Conservation (phyloP, 1,140 invertebrate genomes). For the Tetraneura akinire region DNA sequence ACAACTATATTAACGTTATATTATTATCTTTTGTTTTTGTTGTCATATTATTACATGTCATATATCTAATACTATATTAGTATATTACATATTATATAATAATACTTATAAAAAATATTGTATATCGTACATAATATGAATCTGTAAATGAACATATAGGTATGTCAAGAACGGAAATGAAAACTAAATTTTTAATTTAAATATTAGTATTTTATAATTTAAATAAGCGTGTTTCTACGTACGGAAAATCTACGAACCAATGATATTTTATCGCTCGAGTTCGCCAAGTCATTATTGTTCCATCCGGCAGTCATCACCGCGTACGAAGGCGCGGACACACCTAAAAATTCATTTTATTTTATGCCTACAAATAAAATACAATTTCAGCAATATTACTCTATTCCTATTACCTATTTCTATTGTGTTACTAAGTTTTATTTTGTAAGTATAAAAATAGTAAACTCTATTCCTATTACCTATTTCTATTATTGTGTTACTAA, state of each 20-base stretch:
- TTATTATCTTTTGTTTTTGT: no score
- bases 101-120: no score
- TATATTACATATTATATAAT: no score
- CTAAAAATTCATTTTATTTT: slow-evolving; percentile 6
- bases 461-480: no score
- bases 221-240: neutral
- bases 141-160: no score
- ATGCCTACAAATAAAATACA: slow-evolving; percentile 24
- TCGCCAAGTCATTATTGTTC: slow-evolving; percentile 15
- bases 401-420: no score
- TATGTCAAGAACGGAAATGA: neutral
- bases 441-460: no score
- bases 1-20: no score
- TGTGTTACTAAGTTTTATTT: no score
- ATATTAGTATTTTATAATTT: neutral
- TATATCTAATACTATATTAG: no score
- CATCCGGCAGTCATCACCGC: neutral
- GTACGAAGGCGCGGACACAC: neutral
- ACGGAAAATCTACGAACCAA: neutral
- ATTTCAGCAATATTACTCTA: slow-evolving; percentile 16
- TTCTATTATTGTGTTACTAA: neutral
- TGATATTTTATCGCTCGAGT: slow-evolving; percentile 14
- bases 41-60: no score
- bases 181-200: neutral
- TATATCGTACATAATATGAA: no score